Evolutionary conservation across 2,797 vertebrate species (phyloP).

Genomic region (Schizopygopsis malacanthus): DNA sequence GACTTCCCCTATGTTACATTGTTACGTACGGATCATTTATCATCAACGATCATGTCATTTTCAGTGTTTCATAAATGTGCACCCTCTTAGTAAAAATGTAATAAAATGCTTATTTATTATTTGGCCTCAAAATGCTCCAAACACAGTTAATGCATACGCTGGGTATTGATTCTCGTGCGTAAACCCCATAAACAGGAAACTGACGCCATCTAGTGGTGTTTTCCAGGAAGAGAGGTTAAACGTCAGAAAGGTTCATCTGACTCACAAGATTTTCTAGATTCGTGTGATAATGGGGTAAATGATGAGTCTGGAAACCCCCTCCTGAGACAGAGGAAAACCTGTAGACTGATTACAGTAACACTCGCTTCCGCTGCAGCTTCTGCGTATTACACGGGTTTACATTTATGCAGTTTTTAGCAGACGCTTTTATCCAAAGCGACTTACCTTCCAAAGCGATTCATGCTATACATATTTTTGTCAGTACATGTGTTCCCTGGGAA

Average conservation of each 20-base stretch:
- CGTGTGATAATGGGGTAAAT: not conserved
- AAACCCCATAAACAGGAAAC: not conserved
- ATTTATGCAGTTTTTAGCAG: too few species aligned
- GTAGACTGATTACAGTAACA: not conserved
- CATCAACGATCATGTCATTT: not conserved
- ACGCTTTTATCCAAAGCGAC: too few species aligned
- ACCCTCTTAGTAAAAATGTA: not conserved
- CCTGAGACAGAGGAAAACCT: not conserved
- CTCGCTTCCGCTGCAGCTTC: not conserved
- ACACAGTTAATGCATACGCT: not conserved
- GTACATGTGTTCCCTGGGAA: too few species aligned
- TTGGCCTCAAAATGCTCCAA: not conserved
- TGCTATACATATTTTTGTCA: too few species aligned
- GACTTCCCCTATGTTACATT: too few species aligned
- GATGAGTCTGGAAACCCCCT: not conserved
- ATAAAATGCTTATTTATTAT: not conserved
- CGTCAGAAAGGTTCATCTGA: not conserved
- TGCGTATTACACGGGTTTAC: not conserved
- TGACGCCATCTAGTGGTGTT: not conserved
- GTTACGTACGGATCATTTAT: not conserved
- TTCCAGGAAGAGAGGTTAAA: slow-evolving; percentile 2
- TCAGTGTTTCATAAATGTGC: not conserved
- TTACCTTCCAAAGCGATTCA: too few species aligned
- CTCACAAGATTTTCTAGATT: slow-evolving; percentile 10
- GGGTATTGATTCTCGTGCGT: too few species aligned